Conservation (phyloP, 2,888 invertebrate species). For the Drosophila monieri region DNA sequence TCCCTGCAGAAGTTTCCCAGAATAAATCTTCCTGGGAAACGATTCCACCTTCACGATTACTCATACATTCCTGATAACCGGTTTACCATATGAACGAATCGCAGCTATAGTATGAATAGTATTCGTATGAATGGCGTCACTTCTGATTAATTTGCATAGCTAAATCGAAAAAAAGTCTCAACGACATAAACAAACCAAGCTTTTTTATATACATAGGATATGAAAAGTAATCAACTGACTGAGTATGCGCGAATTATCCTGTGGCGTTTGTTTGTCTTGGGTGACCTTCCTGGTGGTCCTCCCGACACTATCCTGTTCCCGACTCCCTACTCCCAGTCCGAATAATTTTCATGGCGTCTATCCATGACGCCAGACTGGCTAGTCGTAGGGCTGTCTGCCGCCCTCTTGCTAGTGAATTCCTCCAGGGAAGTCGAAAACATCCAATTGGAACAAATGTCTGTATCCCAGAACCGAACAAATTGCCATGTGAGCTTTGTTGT, state of each 20-base stretch:
- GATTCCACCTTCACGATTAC: too few relatives aligned
- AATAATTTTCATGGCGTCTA: conserved; percentile 18
- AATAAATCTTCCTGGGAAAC: too few relatives aligned
- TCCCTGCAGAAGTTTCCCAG: background rate
- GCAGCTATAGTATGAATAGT: too few relatives aligned
- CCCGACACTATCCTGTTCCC: background rate
- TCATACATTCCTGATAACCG: background rate
- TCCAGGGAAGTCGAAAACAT: conserved; percentile 16
- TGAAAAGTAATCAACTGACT: conserved; percentile 30
- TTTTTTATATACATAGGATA: background rate
- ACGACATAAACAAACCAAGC: conserved; percentile 3
- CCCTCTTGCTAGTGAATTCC: conserved; percentile 32
- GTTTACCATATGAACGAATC: background rate
- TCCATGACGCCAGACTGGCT: conserved; percentile 60
- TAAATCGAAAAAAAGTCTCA: conserved; percentile 4
- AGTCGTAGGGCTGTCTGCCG: conserved; percentile 50
- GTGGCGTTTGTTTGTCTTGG: conserved; percentile 7
- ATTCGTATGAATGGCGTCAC: conserved; percentile 16
- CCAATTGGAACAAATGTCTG: too few relatives aligned
- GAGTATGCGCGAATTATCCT: conserved; percentile 10
- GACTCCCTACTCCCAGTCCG: background rate
- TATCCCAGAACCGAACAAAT: background rate
- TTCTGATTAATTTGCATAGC: conserved; percentile 15
- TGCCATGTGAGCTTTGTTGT: background rate
- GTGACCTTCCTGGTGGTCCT: conserved; percentile 21